Evolutionary conservation across 2,888 invertebrate species (phyloP), one percentile per base, ranked within the genome.

Genomic region (Drosophila atroscutellata): DNA sequence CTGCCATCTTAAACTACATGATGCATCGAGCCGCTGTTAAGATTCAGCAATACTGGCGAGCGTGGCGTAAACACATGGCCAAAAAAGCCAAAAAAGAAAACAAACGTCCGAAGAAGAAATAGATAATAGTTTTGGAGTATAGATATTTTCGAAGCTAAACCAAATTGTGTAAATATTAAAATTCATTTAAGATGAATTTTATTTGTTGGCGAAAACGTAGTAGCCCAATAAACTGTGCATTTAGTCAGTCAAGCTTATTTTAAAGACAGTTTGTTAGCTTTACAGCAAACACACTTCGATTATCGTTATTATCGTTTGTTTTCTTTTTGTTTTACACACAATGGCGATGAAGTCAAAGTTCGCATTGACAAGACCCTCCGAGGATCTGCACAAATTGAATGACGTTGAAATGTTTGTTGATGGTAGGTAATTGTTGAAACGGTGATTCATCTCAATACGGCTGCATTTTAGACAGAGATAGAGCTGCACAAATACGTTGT

Each of bases 21-120:
- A 57, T 71, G 50, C 60, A 78, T 51, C 51, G 75, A 9, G 77
- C 77, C 3, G 77, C 78, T 15, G 28, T 52, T 4, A 65, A 54
- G 54, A 78, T 78, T 8, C 78, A 78, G 54, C 47, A 8, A 13
- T 78, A 68, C 45, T 78, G 78, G 78, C 55, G 51, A 20, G 8
- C 42, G 13, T 78, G 78, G 78, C 66, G 75, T 6, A 69, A 62
- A 7, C n/a, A 55, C 32, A 0, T 57, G n/a, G 5, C 3, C 0
- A 64, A 37, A 45, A 54, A 36, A 3, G 30, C 30, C 20, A 49
- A 4, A 39, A 64, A 32, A 26, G 50, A 32, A 18, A 30, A 8
- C n/a, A 56, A 26, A 54, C 26, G 2, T 18, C 8, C 2, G 6
- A 61, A 24, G 3, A 37, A 54, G 13, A 36, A 36, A 32, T 26